phyloP scores from a whole-genome alignment of 2,797 vertebrate species.

The Acanthornis magna region DNA sequence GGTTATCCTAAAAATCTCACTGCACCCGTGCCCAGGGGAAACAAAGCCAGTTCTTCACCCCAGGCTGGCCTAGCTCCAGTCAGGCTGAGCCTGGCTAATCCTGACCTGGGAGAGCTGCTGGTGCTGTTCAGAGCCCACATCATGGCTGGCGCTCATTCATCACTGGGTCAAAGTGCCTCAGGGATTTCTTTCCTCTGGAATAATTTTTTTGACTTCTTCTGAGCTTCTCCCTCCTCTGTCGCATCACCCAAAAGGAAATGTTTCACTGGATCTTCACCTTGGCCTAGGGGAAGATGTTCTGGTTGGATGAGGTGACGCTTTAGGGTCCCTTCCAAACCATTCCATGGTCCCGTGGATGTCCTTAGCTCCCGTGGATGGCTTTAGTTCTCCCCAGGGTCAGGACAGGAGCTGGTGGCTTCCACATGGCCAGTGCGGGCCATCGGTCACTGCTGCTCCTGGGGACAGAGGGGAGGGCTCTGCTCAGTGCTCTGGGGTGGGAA shows the following conservation, averaged over 20 bases:
- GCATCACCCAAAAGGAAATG: neutral
- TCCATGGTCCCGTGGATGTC: neutral
- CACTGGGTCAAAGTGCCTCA: neutral
- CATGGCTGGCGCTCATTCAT: rapidly evolving
- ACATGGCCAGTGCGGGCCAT: rapidly evolving
- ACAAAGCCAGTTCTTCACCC: neutral
- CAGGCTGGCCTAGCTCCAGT: neutral
- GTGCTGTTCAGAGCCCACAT: neutral
- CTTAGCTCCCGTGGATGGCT: neutral
- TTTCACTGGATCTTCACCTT: neutral
- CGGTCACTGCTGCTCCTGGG: rapidly evolving
- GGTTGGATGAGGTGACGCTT: neutral
- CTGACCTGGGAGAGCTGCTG: neutral
- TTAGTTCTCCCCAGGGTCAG: neutral
- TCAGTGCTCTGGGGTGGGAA: neutral
- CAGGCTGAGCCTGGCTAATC: neutral
- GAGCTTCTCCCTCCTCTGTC: neutral
- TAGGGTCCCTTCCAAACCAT: neutral
- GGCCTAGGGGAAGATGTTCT: neutral
- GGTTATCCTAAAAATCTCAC: neutral
- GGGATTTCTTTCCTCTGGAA: neutral
- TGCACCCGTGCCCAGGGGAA: neutral
- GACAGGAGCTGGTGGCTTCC: neutral
- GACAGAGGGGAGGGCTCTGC: neutral
- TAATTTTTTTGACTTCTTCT: neutral